Percentiles rank a stretch among this genome's conserved stretches.
phyloP scores from a whole-genome alignment of 2,113 vertebrate species.

The Colistium nudipinnis region DNA sequence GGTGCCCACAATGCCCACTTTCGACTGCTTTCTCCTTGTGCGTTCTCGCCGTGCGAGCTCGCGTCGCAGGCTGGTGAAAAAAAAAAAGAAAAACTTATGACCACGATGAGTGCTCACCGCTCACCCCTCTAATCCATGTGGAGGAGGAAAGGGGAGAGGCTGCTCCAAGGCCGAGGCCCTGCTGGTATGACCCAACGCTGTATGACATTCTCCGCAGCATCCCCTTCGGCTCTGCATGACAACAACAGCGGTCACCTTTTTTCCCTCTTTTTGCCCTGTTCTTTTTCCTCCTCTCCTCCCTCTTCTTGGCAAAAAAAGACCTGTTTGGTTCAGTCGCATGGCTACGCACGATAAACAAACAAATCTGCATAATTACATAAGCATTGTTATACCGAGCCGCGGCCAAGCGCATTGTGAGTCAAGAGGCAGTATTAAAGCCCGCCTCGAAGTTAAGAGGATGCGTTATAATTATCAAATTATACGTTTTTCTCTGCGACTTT shows the following conservation, averaged over 20 bases:
- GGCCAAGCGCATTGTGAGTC: constrained; percentile 36
- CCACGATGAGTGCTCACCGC: constrained; percentile 50
- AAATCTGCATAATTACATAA: constrained; percentile 72
- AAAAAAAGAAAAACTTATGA: constrained; percentile 18
- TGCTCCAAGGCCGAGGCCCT: constrained; percentile 59
- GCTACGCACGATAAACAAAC: constrained; percentile 73
- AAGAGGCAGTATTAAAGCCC: constrained; percentile 32
- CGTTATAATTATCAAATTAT: neutral
- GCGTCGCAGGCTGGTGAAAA: constrained; percentile 31
- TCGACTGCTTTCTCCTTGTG: constrained; percentile 36
- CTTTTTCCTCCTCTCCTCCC: constrained; percentile 15
- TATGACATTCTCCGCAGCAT: constrained; percentile 65
- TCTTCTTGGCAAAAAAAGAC: constrained; percentile 38
- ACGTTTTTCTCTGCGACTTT: constrained; percentile 17
- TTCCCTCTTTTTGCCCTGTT: constrained; percentile 14
- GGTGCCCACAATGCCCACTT: too few relatives aligned
- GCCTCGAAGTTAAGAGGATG: constrained; percentile 31
- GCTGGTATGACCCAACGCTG: constrained; percentile 53
- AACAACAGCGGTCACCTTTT: constrained; percentile 36
- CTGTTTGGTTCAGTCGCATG: constrained; percentile 67
- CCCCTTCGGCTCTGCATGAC: constrained; percentile 56
- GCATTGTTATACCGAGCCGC: constrained; percentile 45
- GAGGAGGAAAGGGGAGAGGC: constrained; percentile 60
- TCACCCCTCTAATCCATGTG: constrained; percentile 63
- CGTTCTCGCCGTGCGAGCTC: constrained; percentile 32